Evolutionary conservation across 1,140 invertebrate species (phyloP), one percentile per base, ranked within the genome.

Genomic region (Copidosoma floridanum): DNA sequence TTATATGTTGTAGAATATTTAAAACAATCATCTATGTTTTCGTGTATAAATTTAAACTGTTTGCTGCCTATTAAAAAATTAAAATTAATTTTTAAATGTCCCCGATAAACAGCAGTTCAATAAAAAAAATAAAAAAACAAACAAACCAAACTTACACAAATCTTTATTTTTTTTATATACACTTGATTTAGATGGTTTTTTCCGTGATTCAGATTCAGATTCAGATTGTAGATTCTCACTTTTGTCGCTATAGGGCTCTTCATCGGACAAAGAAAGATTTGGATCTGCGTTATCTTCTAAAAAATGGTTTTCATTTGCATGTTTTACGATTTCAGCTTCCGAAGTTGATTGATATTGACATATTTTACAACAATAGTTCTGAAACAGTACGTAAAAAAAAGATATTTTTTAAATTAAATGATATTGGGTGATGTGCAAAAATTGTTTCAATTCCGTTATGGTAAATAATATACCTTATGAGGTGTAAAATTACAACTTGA

Each of bases 281-380:
- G n/a, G 11, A 10, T 56, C 23, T 12, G 37, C 29, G 24, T 37
- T 38, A 48, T 69, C 61, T 23, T 68, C 58, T 1, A 24, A 7
- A 0, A 48, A 10, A 57, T 81, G 78, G 2, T 61, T 51, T 20
- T 70, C 40, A 12, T 38, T 46, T 16, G 77, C 64, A 54, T 80
- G 78, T 3, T 64, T 47, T 12, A 58, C 47, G 6, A 76, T 68
- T 43, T 74, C 67, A 6, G 66, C 41, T 24, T 75, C 47, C 8
- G 23, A 23, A 29, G 46, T 32, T 18, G 68, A 63, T 24, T 61
- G 43, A 57, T 69, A 74, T 24, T 71, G 66, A 40, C 79, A 81
- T 29, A 77, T 66, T 63, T 71, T 76, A 57, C 79, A 81, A 1
- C 60, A 11, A 52, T 64, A 80, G 51, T 68, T 67, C 68, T 73